Evolutionary conservation across 2,888 invertebrate genomes (phyloP).

Genomic region (Linnaemya vulpina): DNA sequence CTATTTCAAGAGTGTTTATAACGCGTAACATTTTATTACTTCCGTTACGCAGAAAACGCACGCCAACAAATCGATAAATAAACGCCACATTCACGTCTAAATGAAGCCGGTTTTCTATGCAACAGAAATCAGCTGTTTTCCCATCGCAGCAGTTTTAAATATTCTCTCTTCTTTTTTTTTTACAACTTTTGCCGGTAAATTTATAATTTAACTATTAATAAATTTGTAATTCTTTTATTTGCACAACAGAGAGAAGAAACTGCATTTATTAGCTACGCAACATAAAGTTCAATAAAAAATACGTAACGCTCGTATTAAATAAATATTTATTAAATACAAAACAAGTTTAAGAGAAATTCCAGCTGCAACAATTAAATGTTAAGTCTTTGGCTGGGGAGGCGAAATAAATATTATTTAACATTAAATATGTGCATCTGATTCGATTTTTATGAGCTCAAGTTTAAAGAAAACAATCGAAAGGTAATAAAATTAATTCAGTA

Average conservation of each 20-base stretch:
- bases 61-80: background rate
- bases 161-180: background rate
- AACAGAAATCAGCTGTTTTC: background rate
- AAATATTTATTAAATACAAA: conserved; percentile 43
- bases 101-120: background rate
- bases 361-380: conserved; percentile 43
- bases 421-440: conserved; percentile 1
- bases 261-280: conserved; percentile 58
- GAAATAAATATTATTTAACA: conserved; percentile 17
- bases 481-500: conserved; percentile 1
- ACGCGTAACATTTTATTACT: conserved; percentile 27
- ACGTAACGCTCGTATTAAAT: background rate
- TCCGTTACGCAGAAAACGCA: background rate
- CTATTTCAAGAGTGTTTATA: background rate
- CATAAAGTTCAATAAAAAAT: conserved; percentile 34
- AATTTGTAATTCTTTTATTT: background rate
- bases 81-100: background rate
- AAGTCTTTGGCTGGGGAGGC: conserved; percentile 37
- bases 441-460: background rate
- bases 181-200: background rate
- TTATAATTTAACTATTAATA: too few species aligned
- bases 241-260: background rate
- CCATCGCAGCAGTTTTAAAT: background rate
- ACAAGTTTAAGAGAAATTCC: conserved; percentile 19
- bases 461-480: background rate